Conservation (phyloP, 2,888 invertebrate species). For the Hypselothyrea guttata region DNA sequence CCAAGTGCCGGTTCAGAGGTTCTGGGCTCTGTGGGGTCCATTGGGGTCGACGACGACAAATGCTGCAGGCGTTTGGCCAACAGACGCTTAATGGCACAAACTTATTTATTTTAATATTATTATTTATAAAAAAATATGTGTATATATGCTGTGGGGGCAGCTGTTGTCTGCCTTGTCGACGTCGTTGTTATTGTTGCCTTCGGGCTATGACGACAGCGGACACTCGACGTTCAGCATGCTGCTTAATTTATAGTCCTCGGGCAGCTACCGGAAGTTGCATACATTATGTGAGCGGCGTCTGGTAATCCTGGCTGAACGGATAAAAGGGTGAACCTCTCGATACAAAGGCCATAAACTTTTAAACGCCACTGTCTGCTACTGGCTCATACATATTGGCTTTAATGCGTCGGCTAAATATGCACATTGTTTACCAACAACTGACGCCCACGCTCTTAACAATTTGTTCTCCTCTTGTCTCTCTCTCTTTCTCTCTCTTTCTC, state of each 20-base stretch:
- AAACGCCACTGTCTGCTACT: conserved; percentile 54
- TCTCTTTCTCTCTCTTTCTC: background rate
- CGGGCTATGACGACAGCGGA: conserved; percentile 51
- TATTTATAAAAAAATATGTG: conserved; percentile 57
- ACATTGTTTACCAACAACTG: conserved; percentile 56
- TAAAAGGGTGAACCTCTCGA: conserved; percentile 37
- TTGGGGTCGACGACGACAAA: conserved; percentile 44
- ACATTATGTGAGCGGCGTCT: conserved; percentile 53
- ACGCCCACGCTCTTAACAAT: conserved; percentile 32
- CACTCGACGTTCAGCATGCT: conserved; percentile 34
- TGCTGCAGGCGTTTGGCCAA: conserved; percentile 51
- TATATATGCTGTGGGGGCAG: conserved; percentile 41
- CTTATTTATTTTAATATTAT: conserved; percentile 75
- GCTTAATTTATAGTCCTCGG: conserved; percentile 66
- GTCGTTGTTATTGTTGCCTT: conserved; percentile 14
- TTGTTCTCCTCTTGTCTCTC: background rate
- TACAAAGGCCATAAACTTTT: conserved; percentile 63
- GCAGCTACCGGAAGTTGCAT: conserved; percentile 68
- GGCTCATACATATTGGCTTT: conserved; percentile 51
- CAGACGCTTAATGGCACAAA: conserved; percentile 66
- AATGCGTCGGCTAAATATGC: conserved; percentile 67
- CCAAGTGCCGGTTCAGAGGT: background rate
- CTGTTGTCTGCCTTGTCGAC: conserved; percentile 13
- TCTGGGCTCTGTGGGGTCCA: conserved; percentile 1
- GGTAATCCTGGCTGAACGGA: conserved; percentile 33